These are phyloP conservation scores for Limosa lapponica DNA, from an alignment of 2,797 vertebrate genomes.

Conservation along the genomic window DNA sequence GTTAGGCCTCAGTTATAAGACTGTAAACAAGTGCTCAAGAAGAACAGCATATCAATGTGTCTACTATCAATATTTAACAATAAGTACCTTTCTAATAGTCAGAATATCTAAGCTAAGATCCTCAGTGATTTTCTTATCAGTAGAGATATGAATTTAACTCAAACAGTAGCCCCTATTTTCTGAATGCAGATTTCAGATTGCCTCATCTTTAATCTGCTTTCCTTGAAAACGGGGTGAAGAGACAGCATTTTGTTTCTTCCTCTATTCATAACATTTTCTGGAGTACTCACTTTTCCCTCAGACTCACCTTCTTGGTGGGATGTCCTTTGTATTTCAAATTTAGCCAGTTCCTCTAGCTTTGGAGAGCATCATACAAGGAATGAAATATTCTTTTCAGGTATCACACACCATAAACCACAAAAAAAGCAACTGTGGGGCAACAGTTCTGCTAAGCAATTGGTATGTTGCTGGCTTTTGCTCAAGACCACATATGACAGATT, in stretches of 20 bases:
- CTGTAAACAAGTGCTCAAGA: background rate
- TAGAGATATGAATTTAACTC: background rate
- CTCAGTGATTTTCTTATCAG: background rate
- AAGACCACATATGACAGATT: background rate
- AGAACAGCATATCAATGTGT: background rate
- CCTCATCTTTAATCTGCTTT: background rate
- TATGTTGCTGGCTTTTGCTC: background rate
- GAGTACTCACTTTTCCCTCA: background rate
- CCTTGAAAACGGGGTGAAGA: background rate
- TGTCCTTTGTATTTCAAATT: background rate
- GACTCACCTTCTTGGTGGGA: background rate
- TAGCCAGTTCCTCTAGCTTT: background rate
- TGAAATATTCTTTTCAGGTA: background rate
- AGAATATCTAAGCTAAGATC: background rate
- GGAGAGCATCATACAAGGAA: rapidly evolving
- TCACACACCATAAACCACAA: background rate
- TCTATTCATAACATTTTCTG: background rate
- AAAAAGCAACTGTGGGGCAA: background rate
- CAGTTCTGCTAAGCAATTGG: background rate
- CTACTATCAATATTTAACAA: background rate
- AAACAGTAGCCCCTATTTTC: background rate
- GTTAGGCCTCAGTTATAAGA: background rate
- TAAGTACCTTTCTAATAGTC: background rate
- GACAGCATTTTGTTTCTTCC: background rate
- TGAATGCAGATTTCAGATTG: background rate